A percentile compares a stretch with the other conserved stretches of the same genome.
Evolutionary conservation across 2,888 invertebrate genomes (phyloP).

Genomic region (Rhopalosiphum nymphaeae): DNA sequence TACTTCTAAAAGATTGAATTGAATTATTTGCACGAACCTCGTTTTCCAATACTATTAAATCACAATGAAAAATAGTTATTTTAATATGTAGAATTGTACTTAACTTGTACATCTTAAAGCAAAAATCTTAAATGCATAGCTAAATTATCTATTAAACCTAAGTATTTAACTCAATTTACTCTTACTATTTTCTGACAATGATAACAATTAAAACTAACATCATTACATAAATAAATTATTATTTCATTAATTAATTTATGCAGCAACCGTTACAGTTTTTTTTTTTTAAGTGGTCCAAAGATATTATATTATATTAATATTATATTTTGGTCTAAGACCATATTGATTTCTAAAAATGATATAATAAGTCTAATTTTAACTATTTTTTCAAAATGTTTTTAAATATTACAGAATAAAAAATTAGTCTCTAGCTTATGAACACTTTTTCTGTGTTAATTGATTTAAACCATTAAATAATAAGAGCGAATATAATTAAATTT

Average conservation of each 20-base stretch:
- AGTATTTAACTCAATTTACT: too few species aligned
- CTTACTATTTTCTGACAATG: too few species aligned
- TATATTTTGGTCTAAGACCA: too few species aligned
- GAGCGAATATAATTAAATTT: not conserved
- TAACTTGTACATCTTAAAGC: not conserved
- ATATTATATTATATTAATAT: too few species aligned
- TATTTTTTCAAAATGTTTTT: not conserved
- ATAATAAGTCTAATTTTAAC: not conserved
- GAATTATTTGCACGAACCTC: not conserved
- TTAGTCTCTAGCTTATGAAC: not conserved
- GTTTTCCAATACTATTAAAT: too few species aligned
- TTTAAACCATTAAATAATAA: not conserved
- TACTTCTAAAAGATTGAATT: not conserved
- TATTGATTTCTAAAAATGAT: too few species aligned
- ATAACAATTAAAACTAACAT: too few species aligned
- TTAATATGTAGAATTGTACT: not conserved
- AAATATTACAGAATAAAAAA: not conserved
- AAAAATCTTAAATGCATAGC: not conserved
- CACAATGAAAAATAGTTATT: not conserved
- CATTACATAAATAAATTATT: too few species aligned
- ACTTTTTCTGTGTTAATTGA: not conserved
- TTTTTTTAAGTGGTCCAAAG: too few species aligned
- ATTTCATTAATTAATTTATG: too few species aligned
- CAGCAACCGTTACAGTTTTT: too few species aligned
- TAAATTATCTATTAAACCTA: not conserved